Evolutionary conservation across 1,140 invertebrate species (phyloP).

Genomic region (Saxidomus purpurata): DNA sequence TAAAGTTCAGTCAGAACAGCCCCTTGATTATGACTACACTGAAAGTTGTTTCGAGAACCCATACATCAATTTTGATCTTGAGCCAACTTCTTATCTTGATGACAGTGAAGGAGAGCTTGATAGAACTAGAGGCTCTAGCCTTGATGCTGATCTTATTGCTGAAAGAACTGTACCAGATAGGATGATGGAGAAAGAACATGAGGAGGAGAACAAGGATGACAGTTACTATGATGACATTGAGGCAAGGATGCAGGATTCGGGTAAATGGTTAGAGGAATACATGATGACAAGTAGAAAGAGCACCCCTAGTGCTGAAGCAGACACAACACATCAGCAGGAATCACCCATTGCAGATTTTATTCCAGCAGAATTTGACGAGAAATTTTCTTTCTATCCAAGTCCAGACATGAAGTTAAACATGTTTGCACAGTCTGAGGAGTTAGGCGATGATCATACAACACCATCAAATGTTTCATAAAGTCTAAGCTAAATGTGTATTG

Average conservation of each 20-base stretch:
- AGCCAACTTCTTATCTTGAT: not conserved
- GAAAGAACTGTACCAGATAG: not conserved
- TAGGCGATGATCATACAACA: too few relatives aligned
- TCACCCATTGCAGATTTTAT: not conserved
- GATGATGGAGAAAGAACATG: not conserved
- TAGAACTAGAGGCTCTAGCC: constrained; percentile 40
- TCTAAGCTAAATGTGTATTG: too few relatives aligned
- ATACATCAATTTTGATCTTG: not conserved
- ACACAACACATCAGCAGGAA: not conserved
- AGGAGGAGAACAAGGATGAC: not conserved
- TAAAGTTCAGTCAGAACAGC: not conserved
- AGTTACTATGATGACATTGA: constrained; percentile 20
- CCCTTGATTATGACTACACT: not conserved
- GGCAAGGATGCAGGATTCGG: constrained; percentile 31
- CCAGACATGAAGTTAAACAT: not conserved
- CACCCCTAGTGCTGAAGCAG: not conserved
- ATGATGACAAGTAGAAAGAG: not conserved
- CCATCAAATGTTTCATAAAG: too few relatives aligned
- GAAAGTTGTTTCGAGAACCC: not conserved
- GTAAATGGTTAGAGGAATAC: constrained; percentile 32
- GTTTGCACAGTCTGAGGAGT: not conserved
- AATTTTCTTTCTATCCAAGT: constrained; percentile 30
- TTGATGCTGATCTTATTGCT: constrained; percentile 4
- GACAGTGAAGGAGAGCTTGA: not conserved
- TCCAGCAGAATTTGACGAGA: constrained; percentile 30